These are phyloP conservation scores for Adelges cooleyi DNA, from an alignment of 1,140 invertebrate genomes.

Conservation along the genomic window DNA sequence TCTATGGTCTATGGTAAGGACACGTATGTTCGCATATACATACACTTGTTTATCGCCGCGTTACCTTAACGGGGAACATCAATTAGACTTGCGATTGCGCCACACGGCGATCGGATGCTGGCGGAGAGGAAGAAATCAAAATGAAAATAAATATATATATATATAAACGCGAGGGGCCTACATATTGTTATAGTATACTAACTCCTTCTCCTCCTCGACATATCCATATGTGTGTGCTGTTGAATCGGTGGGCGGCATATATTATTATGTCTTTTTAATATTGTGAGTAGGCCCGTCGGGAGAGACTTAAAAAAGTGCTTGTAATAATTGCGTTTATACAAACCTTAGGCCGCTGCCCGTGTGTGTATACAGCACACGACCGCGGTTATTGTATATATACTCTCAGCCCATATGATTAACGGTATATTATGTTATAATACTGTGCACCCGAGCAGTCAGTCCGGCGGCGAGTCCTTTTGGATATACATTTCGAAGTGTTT, in stretches of 20 bases:
- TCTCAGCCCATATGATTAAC: not conserved
- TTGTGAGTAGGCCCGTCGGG: not conserved
- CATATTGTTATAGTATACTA: not conserved
- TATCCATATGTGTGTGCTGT: too few relatives aligned
- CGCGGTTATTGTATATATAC: not conserved
- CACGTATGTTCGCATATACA: too few relatives aligned
- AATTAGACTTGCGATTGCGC: not conserved
- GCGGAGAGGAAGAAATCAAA: not conserved
- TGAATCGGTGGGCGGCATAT: too few relatives aligned
- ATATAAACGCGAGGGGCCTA: not conserved
- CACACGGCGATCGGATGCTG: not conserved
- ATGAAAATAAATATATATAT: not conserved
- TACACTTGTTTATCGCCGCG: not conserved
- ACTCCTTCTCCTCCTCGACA: too few relatives aligned
- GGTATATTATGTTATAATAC: too few relatives aligned
- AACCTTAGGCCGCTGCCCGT: not conserved
- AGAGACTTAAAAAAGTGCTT: not conserved
- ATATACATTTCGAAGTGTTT: not conserved
- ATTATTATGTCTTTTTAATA: too few relatives aligned
- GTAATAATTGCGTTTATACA: conserved; percentile 1
- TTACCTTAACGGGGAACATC: conserved; percentile 2
- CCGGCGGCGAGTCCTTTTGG: not conserved
- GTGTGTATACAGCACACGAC: not conserved
- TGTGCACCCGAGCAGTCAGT: too few relatives aligned
- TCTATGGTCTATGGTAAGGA: too few relatives aligned